Evolutionary conservation across 2,113 vertebrate genomes (phyloP), one percentile per base, ranked within the genome.

Genomic region (Larimichthys crocea): DNA sequence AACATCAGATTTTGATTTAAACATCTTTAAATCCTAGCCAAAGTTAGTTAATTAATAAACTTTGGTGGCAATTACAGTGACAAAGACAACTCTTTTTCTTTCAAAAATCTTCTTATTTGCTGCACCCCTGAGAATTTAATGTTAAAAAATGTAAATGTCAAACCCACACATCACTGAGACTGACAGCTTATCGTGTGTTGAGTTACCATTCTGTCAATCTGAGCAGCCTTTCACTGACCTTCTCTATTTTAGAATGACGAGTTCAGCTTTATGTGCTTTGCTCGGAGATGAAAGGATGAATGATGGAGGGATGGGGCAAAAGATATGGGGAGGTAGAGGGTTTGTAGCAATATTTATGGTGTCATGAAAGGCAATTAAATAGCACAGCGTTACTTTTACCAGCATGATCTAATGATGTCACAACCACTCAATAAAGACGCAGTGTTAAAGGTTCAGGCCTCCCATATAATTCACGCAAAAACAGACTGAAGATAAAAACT

Each of bases 321-420:
- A 69, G 70, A 67, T 11, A 26, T 26, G 22, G 22, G 50, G 16
- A 42, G 19, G 48, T n/a, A 56, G 64, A 74, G 55, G 31, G 61
- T 72, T 68, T 73, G 49, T 22, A 6, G 16, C n/a, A 75, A 63
- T 80, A 85, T 85, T 82, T 85, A 90, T 85, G 75, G 76, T 71
- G 67, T 77, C 74, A 74, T 79, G 70, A 86, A 88, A 81, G 74
- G 66, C 64, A 88, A 85, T 85, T 88, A 91, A 84, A 86, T 56
- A 60, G 48, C 35, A n/a, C 66, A 53, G 56, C 3, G 15, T 91
- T 71, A 83, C 66, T 71, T 86, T 83, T 83, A 82, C 57, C 56
- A 76, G 69, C 44, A 46, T 64, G n/a, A 62, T 82, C 29, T 77
- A 83, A 90, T 83, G 59, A 79, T 83, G 56, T 52, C 46, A 59